Base-by-base conservation (phyloP, 2,888 invertebrate genomes). In the Mythimna lalbum region DNA sequence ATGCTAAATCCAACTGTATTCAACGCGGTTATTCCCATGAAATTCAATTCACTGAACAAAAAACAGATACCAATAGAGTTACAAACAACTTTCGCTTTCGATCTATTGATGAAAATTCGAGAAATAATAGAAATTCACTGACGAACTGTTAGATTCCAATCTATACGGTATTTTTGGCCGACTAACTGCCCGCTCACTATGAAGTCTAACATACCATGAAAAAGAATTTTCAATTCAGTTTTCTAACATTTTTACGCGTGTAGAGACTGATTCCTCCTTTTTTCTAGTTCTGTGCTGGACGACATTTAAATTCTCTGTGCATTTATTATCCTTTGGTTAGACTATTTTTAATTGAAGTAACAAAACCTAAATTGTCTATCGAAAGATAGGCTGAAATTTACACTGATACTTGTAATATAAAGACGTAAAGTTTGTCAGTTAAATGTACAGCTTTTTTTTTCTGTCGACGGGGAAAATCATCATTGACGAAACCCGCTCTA, bases 101-200 rank as follows among this genome's bases (percentile, higher is more conserved):
- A 65, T 66, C 43, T 47, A 47, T 59, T 27, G 47, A 63, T 79
- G 63, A 59, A 66, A 60, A 50, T 61, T 50, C 39, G 52, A 49
- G 47, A 62, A 76, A 71, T 64, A 57, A 52, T 52, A 10, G 39
- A 57, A 64, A 60, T 60, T 73, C 33, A 47, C 43, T 1, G 21
- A 55, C 50, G 33, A 63, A 55, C 50, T n/a, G 27, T 56, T 61
- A 31, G 19, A 63, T 73, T 78, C 27, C 55, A 66, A 36, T 79
- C 12, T 52, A 19, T 17, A 57, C 17, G 39, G 14, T 62, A 39
- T 64, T 64, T 55, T 56, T 23, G 53, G 33, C 9, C 21, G 23
- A 39, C 4, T 31, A 33, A 12, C 64, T 49, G 10, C 33, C 50
- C 23, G 56, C 61, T 76, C 50, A 47, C 63, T 57, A 39, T 57